phyloP scores from a whole-genome alignment of 1,140 invertebrate genomes.

The Drosophila paulistorum region DNA sequence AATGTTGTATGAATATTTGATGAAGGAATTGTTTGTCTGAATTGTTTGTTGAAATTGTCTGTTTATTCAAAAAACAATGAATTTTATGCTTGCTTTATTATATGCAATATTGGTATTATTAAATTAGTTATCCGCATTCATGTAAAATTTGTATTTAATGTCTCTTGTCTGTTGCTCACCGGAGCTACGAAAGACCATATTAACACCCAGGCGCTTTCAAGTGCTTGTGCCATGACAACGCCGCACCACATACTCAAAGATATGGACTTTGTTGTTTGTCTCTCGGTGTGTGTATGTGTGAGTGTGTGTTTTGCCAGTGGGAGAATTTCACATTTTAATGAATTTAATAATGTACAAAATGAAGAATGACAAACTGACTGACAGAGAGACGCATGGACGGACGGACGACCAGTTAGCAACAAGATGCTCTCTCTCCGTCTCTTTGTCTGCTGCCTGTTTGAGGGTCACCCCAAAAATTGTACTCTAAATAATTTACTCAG shows the following conservation, averaged over 20 bases:
- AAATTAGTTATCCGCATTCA: slow-evolving; percentile 27
- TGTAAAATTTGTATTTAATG: slow-evolving; percentile 17
- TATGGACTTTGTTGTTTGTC: not conserved
- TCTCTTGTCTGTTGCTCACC: slow-evolving; percentile 15
- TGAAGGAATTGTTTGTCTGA: too few species aligned
- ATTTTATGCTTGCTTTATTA: not conserved
- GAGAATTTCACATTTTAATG: slow-evolving; percentile 75
- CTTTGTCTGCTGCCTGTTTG: not conserved
- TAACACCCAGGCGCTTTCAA: slow-evolving; percentile 60
- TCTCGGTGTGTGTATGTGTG: not conserved
- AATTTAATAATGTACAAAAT: slow-evolving; percentile 75
- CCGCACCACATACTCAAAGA: slow-evolving; percentile 11
- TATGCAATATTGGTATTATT: slow-evolving; percentile 18
- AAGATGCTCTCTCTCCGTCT: not conserved
- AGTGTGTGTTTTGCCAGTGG: slow-evolving; percentile 47
- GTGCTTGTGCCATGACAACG: slow-evolving; percentile 36
- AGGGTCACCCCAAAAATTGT: slow-evolving; percentile 25
- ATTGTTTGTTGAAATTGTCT: not conserved
- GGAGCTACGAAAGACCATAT: not conserved
- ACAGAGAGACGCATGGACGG: slow-evolving; percentile 4
- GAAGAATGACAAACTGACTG: slow-evolving; percentile 57
- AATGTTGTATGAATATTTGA: too few species aligned
- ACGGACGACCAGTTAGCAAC: slow-evolving; percentile 8
- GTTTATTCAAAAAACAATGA: not conserved
- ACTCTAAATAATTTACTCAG: slow-evolving; percentile 37